Evolutionary conservation across 2,888 invertebrate genomes (phyloP).

Genomic region (Sesamia inferens): DNA sequence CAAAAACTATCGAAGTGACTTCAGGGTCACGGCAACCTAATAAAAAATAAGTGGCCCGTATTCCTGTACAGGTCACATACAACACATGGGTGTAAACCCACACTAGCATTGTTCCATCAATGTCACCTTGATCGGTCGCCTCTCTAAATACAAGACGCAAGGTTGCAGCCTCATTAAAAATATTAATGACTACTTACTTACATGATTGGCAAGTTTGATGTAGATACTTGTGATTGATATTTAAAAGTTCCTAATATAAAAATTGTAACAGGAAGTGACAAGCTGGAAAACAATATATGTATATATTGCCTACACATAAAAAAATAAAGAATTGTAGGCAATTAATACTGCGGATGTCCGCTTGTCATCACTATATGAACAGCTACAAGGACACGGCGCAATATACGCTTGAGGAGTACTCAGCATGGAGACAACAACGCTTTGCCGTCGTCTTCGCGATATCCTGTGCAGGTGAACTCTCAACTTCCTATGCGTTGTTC

Average conservation of each 20-base stretch:
- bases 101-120: slow-evolving; percentile 71
- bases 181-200: slow-evolving; percentile 60
- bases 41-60: slow-evolving; percentile 8
- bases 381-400: no score
- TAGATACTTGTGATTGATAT: slow-evolving; percentile 33
- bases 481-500: no score
- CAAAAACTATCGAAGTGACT: neutral
- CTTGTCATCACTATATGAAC: no score
- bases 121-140: slow-evolving; percentile 74
- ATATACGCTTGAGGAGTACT: no score
- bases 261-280: slow-evolving; percentile 27
- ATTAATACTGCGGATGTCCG: neutral
- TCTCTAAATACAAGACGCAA: slow-evolving; percentile 71
- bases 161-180: slow-evolving; percentile 67
- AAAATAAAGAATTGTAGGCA: neutral
- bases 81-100: slow-evolving; percentile 66
- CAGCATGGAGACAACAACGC: no score
- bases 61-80: slow-evolving; percentile 18
- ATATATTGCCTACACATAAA: neutral
- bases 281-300: neutral
- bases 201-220: slow-evolving; percentile 47
- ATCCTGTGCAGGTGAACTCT: no score
- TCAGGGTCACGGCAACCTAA: neutral
- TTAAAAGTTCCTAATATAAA: slow-evolving; percentile 8
- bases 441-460: no score